These are phyloP conservation scores for Mongoloraphidia duomilia DNA, from an alignment of 2,888 invertebrate genomes.

Conservation along the genomic window DNA sequence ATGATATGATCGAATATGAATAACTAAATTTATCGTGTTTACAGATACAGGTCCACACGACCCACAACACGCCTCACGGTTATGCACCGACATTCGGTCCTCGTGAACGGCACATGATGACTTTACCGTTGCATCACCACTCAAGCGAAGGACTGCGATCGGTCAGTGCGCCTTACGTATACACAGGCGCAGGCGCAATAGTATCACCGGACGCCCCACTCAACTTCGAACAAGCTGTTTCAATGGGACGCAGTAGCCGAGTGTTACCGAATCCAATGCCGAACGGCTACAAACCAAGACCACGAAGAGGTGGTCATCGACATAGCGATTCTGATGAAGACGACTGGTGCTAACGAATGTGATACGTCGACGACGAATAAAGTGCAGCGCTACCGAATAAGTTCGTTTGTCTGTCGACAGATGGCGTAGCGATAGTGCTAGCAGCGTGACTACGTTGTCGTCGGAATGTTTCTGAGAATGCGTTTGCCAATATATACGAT, in stretches of 20 bases:
- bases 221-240: constrained; percentile 67
- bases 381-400: constrained; percentile 16
- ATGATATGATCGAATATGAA: too few species aligned
- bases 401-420: background rate
- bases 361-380: constrained; percentile 24
- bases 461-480: too few species aligned
- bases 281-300: constrained; percentile 80
- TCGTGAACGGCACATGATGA: constrained; percentile 7
- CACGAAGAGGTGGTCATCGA: constrained; percentile 37
- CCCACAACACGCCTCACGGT: constrained; percentile 28
- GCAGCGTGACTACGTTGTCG: background rate
- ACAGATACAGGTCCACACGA: constrained; percentile 29
- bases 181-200: constrained; percentile 18
- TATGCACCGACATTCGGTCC: constrained; percentile 14
- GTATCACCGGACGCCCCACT: constrained; percentile 37
- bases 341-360: constrained; percentile 74
- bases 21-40: constrained; percentile 5
- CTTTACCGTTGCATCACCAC: constrained; percentile 22
- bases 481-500: too few species aligned
- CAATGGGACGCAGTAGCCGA: constrained; percentile 57
- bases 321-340: constrained; percentile 75
- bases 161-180: constrained; percentile 21
- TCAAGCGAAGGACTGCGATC: constrained; percentile 38
- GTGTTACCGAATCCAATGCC: constrained; percentile 69
- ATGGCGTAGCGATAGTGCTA: constrained; percentile 9